Conservation (phyloP, 2,113 vertebrate genomes). For the Malurus melanocephalus region DNA sequence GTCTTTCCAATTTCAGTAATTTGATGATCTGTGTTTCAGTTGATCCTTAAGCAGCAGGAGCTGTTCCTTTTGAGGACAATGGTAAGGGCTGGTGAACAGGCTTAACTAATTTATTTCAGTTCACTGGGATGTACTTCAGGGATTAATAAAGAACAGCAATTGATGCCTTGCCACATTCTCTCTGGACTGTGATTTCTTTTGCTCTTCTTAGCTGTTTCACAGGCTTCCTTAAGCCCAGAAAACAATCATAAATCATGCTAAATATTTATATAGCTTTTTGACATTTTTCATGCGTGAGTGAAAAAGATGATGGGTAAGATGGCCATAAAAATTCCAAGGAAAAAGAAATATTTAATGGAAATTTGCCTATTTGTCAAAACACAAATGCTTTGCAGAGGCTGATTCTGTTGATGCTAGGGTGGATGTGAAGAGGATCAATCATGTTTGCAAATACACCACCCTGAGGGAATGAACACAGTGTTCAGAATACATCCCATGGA, state of each 20-base stretch:
- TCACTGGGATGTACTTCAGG: conserved; percentile 4
- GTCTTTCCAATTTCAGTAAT: conserved; percentile 3
- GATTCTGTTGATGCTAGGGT: background rate
- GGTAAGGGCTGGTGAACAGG: conserved; percentile 2
- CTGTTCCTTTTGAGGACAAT: conserved; percentile 6
- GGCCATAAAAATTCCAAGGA: conserved; percentile 52
- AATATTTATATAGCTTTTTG: conserved; percentile 57
- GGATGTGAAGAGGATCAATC: background rate
- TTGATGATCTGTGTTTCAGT: background rate
- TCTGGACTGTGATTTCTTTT: conserved; percentile 27
- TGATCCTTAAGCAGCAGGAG: background rate
- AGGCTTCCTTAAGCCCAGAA: conserved; percentile 41
- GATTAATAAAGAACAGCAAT: conserved; percentile 58
- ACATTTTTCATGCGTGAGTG: conserved; percentile 19
- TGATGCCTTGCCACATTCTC: conserved; percentile 48
- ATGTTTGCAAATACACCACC: background rate
- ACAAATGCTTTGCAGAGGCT: background rate
- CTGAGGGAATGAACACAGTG: background rate
- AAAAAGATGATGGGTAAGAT: conserved; percentile 18
- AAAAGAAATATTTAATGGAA: conserved; percentile 22
- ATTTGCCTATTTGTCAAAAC: conserved; percentile 34
- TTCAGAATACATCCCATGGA: background rate
- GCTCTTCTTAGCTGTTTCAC: conserved; percentile 39
- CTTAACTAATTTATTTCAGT: conserved; percentile 43
- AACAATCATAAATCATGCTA: conserved; percentile 46